Conservation (phyloP, 2,888 invertebrate species). For the Calameuta idolon region DNA sequence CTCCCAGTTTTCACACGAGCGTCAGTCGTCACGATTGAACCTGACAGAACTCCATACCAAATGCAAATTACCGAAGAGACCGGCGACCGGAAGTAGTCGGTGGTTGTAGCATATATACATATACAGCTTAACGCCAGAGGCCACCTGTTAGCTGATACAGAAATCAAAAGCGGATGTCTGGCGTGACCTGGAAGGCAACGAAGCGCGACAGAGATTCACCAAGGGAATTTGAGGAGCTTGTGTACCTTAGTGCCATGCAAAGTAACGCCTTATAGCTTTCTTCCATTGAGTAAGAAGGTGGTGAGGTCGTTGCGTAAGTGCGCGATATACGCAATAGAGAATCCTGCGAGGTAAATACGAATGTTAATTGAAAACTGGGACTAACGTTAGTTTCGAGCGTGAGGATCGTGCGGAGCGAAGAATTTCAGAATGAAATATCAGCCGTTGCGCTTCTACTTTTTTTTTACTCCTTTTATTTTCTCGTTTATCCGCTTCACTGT, state of each 20-base stretch:
- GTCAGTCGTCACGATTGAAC: not conserved
- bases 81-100: constrained; percentile 49
- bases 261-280: not conserved
- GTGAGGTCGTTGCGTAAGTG: not conserved
- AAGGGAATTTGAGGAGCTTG: not conserved
- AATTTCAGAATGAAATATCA: not conserved
- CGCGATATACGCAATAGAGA: not conserved
- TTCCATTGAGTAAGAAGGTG: not conserved
- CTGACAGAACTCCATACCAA: constrained; percentile 26
- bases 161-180: constrained; percentile 66
- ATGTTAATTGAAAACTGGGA: not conserved
- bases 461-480: not conserved
- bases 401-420: not conserved
- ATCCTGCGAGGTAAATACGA: not conserved
- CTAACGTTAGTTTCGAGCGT: not conserved
- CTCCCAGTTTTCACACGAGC: not conserved
- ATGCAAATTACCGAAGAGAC: constrained; percentile 54
- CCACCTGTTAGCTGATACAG: constrained; percentile 50
- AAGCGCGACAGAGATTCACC: constrained; percentile 25
- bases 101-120: constrained; percentile 23
- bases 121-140: constrained; percentile 31
- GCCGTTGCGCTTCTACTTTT: too few relatives aligned
- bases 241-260: not conserved
- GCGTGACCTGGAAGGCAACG: constrained; percentile 53
- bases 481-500: not conserved